A percentile compares a stretch with the other conserved stretches of the same genome.
These are phyloP conservation scores for Liparis tanakae DNA, from an alignment of 2,797 vertebrate species.

Conservation along the genomic window DNA sequence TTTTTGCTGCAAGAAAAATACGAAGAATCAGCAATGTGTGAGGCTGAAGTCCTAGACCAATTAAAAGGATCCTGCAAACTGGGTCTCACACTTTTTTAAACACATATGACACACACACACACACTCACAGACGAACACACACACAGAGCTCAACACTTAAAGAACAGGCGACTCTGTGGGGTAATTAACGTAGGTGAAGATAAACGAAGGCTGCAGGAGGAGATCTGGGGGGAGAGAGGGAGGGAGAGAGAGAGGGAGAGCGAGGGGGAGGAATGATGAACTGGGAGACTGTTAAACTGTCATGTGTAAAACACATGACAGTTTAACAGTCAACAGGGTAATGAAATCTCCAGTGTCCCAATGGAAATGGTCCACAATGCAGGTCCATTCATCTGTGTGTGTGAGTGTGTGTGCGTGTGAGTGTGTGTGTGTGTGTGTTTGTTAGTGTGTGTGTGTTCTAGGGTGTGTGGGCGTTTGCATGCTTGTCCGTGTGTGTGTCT, in stretches of 20 bases:
- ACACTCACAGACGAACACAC: conserved; percentile 4
- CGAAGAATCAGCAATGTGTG: neutral
- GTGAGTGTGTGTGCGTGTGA: conserved; percentile 1
- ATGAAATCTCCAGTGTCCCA: conserved; percentile 67
- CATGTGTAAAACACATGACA: conserved; percentile 30
- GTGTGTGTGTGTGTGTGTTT: neutral
- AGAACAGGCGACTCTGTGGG: conserved; percentile 32
- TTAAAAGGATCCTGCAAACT: neutral
- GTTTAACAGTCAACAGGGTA: conserved; percentile 43
- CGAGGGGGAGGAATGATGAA: conserved; percentile 60
- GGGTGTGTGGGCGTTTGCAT: neutral
- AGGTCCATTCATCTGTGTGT: neutral
- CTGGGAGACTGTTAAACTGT: conserved; percentile 68
- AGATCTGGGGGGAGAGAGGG: neutral
- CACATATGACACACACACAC: conserved; percentile 13
- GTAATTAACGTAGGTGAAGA: conserved; percentile 68
- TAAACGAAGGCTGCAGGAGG: conserved; percentile 46
- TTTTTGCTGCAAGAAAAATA: neutral
- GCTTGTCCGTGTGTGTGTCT: neutral
- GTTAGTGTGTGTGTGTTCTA: neutral
- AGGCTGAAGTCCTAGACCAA: neutral
- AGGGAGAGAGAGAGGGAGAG: neutral
- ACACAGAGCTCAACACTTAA: neutral
- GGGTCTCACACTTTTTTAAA: neutral
- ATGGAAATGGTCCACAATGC: conserved; percentile 19